These are phyloP conservation scores for Turdus rufiventris DNA, from an alignment of 2,113 vertebrate genomes.

Conservation along the genomic window DNA sequence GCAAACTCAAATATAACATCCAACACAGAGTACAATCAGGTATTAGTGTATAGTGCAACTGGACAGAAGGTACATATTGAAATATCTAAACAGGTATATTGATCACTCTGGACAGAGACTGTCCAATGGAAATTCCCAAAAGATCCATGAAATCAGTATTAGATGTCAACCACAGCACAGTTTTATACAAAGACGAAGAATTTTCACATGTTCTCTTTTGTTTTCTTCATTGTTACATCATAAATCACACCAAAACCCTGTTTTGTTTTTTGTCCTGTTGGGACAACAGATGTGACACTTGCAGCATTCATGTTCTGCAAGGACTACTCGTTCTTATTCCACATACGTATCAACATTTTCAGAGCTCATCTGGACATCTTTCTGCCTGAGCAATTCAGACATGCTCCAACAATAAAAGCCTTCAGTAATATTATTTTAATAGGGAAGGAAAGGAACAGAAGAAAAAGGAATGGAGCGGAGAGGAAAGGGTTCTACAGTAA, in stretches of 20 bases:
- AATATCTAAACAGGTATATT: background rate
- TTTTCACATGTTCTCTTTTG: background rate
- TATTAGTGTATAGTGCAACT: background rate
- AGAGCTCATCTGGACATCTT: background rate
- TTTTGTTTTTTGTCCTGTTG: background rate
- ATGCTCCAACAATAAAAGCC: background rate
- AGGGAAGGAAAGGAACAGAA: background rate
- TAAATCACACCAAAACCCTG: background rate
- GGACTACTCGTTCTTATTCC: background rate
- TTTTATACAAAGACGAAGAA: background rate
- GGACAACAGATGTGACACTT: background rate
- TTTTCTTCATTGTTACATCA: background rate
- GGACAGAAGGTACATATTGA: background rate
- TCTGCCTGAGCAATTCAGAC: background rate
- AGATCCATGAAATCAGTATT: background rate
- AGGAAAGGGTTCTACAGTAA: background rate
- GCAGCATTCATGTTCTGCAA: background rate
- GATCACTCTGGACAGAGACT: background rate
- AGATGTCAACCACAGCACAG: background rate
- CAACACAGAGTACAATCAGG: background rate
- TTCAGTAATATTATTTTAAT: background rate
- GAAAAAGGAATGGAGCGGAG: fast-evolving
- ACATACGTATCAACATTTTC: fast-evolving
- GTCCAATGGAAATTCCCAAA: background rate
- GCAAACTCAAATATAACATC: background rate